These are phyloP conservation scores for Coluber constrictor DNA, from an alignment of 2,797 vertebrate genomes.

Conservation along the genomic window DNA sequence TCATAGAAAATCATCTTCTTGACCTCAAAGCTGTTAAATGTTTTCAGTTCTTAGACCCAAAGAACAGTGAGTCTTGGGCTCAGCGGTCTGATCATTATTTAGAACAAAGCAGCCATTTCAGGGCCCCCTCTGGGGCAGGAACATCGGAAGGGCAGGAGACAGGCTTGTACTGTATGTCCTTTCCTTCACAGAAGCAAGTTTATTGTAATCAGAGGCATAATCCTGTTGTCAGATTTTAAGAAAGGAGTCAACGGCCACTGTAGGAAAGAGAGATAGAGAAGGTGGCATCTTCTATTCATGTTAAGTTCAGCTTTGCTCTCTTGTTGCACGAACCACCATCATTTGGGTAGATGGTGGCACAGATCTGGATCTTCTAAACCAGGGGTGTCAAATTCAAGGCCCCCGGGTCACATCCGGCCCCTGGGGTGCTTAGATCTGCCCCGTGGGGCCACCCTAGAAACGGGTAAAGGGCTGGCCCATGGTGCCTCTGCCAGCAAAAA, in stretches of 20 bases:
- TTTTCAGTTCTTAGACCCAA: not conserved
- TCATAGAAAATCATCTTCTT: not conserved
- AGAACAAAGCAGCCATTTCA: not conserved
- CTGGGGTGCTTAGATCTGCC: no score
- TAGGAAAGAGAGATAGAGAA: not conserved
- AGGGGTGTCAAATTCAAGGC: no score
- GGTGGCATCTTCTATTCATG: not conserved
- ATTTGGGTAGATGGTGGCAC: not conserved
- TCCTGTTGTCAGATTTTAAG: not conserved
- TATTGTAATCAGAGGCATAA: not conserved
- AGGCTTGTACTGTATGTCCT: not conserved
- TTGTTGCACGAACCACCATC: not conserved
- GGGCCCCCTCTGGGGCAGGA: not conserved
- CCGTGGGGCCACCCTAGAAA: no score
- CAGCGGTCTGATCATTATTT: not conserved
- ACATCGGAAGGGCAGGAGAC: not conserved
- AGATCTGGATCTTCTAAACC: not conserved
- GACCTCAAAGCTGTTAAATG: not conserved
- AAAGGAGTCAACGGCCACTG: not conserved
- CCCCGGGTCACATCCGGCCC: accelerated
- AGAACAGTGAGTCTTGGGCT: not conserved
- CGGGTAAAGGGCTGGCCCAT: no score
- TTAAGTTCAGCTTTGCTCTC: no score
- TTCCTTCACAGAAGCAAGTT: not conserved
- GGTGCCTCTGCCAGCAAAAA: no score